These are phyloP conservation scores for Falco rusticolus DNA, from an alignment of 2,797 vertebrate genomes.

Conservation along the genomic window DNA sequence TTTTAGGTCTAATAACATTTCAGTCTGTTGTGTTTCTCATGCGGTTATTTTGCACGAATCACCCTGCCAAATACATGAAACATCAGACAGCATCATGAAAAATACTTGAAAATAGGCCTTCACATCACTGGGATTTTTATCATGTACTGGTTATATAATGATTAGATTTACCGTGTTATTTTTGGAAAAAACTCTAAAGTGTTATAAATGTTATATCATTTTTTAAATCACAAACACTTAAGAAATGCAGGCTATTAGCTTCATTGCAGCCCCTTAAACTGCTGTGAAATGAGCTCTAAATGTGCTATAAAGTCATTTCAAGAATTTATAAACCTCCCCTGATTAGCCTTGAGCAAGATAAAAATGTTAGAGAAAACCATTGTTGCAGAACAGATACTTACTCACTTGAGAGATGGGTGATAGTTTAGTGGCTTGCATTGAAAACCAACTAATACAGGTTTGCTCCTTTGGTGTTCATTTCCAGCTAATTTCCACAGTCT, in stretches of 20 bases:
- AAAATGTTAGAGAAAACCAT: constrained; percentile 52
- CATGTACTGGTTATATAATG: not conserved
- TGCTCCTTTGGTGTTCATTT: not conserved
- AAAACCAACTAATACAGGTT: not conserved
- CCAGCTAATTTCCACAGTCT: not conserved
- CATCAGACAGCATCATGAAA: not conserved
- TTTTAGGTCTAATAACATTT: not conserved
- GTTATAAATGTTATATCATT: constrained; percentile 43
- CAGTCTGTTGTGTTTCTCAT: not conserved
- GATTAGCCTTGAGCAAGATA: constrained; percentile 65
- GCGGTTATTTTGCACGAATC: not conserved
- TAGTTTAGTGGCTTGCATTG: not conserved
- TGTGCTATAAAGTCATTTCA: constrained; percentile 71
- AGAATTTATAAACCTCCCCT: constrained; percentile 65
- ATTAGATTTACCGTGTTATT: constrained; percentile 46
- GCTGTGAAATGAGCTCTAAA: constrained; percentile 69
- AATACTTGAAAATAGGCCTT: not conserved
- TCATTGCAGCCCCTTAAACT: constrained; percentile 57
- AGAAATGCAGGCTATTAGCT: constrained; percentile 68
- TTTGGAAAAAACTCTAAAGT: constrained; percentile 33
- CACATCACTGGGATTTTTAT: not conserved
- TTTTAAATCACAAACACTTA: constrained; percentile 69
- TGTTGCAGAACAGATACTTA: constrained; percentile 30
- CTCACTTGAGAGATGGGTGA: constrained; percentile 19
- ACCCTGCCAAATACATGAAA: not conserved